Evolutionary conservation across 1,140 invertebrate species (phyloP), one percentile per base, ranked within the genome.

Genomic region (Triops cancriformis): DNA sequence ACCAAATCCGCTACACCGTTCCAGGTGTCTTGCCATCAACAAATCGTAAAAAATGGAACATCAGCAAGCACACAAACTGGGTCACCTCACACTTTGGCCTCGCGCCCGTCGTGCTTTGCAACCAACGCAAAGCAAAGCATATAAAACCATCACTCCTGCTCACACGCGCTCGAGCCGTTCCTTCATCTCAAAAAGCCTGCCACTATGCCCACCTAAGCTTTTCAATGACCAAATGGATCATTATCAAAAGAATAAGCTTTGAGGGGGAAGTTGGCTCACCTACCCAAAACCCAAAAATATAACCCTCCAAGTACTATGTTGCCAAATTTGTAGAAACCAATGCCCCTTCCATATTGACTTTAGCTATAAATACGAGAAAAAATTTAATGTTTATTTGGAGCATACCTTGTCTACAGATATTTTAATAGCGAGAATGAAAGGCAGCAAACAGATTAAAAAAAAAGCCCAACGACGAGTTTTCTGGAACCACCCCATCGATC

Each of bases 21-120:
- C 51, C 51, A 64, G 51, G 51, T 64, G 51, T 64, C 51, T 64
- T 64, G 51, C 51, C 51, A 64, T 64, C 51, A 64, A 64, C 51
- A 64, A 64, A 64, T 64, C 51, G 51, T 64, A 64, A 64, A 64
- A 64, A 64, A 64, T 64, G 51, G 51, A 64, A 64, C n/a, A 64
- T 64, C 51, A 64, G 51, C 51, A 64, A 64, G 51, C 51, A 64
- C 51, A 64, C 51, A 64, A 64, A 64, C 51, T 64, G 51, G 51
- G 51, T 64, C 51, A 64, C 51, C 0, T 64, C 51, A 64, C 51
- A 64, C 51, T 64, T 64, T 23, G 51, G 51, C 9, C 18, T 64
- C 23, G 14, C 51, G 51, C 51, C 51, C 51, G 18, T 64, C 51
- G 51, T 14, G 51, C 51, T 23, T n/a, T 64, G 23, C 51, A 64